Percentiles rank a stretch among this genome's conserved stretches.
Conservation (phyloP, 2,797 vertebrate species). For the Thunnus albacares region DNA sequence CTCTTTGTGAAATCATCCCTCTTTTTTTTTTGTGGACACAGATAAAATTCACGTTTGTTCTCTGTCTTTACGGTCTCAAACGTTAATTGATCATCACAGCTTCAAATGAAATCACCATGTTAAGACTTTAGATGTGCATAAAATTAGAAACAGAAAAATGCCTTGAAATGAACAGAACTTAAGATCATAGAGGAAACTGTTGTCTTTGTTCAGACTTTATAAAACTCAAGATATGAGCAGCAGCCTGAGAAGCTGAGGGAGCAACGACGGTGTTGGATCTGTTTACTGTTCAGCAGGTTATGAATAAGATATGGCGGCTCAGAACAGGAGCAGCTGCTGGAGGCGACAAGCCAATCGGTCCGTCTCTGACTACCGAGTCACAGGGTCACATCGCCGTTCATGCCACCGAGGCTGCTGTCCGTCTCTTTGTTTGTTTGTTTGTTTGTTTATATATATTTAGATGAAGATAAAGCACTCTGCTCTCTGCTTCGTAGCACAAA, state of each 20-base stretch:
- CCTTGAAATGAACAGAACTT: neutral
- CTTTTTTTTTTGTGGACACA: neutral
- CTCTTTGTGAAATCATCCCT: too few relatives aligned
- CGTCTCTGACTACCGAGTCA: neutral
- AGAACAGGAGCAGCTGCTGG: slow-evolving; percentile 67
- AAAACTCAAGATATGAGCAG: slow-evolving; percentile 12
- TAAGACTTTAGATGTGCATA: neutral
- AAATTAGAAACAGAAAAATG: neutral
- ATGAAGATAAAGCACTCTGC: neutral
- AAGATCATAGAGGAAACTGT: neutral
- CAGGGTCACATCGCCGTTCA: slow-evolving; percentile 1
- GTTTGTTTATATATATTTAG: slow-evolving; percentile 9
- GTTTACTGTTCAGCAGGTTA: slow-evolving; percentile 61
- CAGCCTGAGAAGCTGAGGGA: slow-evolving; percentile 11
- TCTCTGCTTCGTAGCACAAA: slow-evolving; percentile 6
- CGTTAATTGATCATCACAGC: neutral
- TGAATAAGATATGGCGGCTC: slow-evolving; percentile 73
- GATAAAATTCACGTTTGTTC: neutral
- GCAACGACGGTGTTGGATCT: slow-evolving; percentile 39
- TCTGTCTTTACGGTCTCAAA: neutral
- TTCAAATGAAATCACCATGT: neutral
- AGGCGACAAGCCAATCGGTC: slow-evolving; percentile 13
- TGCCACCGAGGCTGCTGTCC: neutral
- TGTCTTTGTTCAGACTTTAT: neutral
- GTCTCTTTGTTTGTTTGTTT: neutral